Evolutionary conservation across 2,113 vertebrate genomes (phyloP), one percentile per base, ranked within the genome.

Genomic region (Scytalopus superciliaris): DNA sequence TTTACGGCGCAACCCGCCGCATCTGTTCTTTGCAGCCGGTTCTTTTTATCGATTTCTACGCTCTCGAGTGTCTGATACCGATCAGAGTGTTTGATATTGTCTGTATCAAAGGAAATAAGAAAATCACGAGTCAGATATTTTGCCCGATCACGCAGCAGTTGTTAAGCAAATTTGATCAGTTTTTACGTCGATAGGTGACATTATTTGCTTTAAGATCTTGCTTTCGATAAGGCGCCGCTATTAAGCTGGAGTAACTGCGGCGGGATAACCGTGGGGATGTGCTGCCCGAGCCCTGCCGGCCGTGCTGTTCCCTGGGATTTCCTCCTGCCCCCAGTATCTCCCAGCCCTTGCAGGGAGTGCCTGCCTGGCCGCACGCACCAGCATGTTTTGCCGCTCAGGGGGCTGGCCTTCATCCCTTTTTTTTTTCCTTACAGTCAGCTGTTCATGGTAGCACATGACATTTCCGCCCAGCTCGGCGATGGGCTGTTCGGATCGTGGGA

Each of bases 1-100:
- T 40, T 52, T 55, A 8, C 19, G 8, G 40, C 13, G 30, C 62
- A 64, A 2, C 30, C 23, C 24, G 66, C 3, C 2, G 2, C 21
- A 2, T 31, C 64, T 56, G 21, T 17, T 39, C 55, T 52, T 57
- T 59, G 39, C 35, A 47, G 6, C 15, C 6, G 1, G 0, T 42
- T 40, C 8, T 0, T 47, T 79, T 55, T 31, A 39, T 45, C 73
- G 8, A 6, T 59, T 64, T 62, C 3, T 27, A 2, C 0, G 0
- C 40, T 72, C 18, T 50, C 13, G 33, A 22, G 50, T 42, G 12
- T 62, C 75, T 56, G n/a, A n/a, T n/a, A n/a, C n/a, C n/a, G n/a
- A n/a, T n/a, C n/a, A n/a, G n/a, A n/a, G n/a, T n/a, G n/a, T n/a
- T n/a, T n/a, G n/a, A 5, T 40, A 27, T 67, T n/a, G 7, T 9